These are phyloP conservation scores for Amia ocellicauda DNA, from an alignment of 2,113 vertebrate species.

Conservation along the genomic window DNA sequence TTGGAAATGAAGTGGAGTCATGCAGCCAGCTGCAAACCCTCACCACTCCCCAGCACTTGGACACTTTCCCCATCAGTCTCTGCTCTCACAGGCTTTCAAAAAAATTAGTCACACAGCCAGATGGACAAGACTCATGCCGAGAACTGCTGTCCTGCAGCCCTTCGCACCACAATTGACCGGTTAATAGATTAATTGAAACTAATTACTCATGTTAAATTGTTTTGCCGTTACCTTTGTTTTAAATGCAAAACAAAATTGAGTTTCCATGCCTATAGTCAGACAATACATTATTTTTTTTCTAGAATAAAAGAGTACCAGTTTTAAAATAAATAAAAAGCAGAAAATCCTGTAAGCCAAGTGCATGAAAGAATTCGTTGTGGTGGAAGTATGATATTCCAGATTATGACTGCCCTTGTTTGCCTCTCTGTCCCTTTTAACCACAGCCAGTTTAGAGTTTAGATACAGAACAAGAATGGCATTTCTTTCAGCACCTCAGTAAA, in stretches of 20 bases:
- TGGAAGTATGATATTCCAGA: constrained; percentile 18
- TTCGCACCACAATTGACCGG: not conserved
- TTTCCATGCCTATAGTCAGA: too few species aligned
- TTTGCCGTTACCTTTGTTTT: not conserved
- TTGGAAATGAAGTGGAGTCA: constrained; percentile 37
- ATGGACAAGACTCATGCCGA: not conserved
- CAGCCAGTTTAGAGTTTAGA: not conserved
- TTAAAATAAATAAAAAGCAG: not conserved
- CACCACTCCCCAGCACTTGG: constrained; percentile 22
- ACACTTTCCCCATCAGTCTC: constrained; percentile 24
- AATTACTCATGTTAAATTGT: constrained; percentile 7
- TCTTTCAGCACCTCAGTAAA: constrained; percentile 18
- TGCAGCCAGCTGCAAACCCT: constrained; percentile 28
- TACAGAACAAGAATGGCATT: constrained; percentile 20
- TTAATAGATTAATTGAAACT: constrained; percentile 17
- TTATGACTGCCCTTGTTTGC: constrained; percentile 1
- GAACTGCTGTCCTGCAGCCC: not conserved
- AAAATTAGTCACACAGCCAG: constrained; percentile 34
- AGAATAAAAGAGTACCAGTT: too few species aligned
- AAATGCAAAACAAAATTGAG: too few species aligned
- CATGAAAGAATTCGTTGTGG: constrained; percentile 24
- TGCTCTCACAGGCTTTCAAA: constrained; percentile 33
- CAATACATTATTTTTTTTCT: too few species aligned
- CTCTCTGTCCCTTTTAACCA: constrained; percentile 6
- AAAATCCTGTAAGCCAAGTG: constrained; percentile 9